These are phyloP conservation scores for Phoeniculus purpureus DNA, from an alignment of 2,797 vertebrate genomes.

Conservation along the genomic window DNA sequence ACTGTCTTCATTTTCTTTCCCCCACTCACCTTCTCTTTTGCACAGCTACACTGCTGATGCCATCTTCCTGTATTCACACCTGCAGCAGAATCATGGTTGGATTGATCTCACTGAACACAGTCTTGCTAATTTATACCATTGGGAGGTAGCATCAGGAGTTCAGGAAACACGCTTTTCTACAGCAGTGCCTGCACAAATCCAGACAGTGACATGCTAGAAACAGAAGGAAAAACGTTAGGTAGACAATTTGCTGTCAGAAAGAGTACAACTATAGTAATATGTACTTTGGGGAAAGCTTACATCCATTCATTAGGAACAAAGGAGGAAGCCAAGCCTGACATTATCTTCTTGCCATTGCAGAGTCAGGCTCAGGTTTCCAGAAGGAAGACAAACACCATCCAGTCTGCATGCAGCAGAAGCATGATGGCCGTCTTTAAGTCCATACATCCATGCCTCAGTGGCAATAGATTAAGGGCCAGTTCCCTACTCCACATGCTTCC, in stretches of 20 bases:
- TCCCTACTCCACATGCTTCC: no score
- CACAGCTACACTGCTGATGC: background rate
- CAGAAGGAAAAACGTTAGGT: background rate
- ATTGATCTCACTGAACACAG: background rate
- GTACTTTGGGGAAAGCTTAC: background rate
- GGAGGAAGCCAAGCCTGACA: background rate
- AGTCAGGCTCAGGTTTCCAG: background rate
- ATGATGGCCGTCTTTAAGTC: no score
- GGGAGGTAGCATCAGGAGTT: background rate
- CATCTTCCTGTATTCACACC: no score
- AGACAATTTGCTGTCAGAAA: background rate
- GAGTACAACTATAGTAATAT: background rate
- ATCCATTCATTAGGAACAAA: background rate
- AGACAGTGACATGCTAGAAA: background rate
- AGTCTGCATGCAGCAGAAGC: background rate
- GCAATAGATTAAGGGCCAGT: no score
- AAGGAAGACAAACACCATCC: background rate
- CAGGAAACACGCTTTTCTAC: background rate
- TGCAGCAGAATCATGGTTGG: background rate
- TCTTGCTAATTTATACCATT: fast-evolving
- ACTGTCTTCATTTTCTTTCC: background rate
- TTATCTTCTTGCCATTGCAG: background rate
- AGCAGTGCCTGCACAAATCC: background rate
- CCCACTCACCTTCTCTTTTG: background rate
- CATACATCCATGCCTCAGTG: no score